Conservation (phyloP, 2,113 vertebrate species). For the Tretioscincus oriximinensis region DNA sequence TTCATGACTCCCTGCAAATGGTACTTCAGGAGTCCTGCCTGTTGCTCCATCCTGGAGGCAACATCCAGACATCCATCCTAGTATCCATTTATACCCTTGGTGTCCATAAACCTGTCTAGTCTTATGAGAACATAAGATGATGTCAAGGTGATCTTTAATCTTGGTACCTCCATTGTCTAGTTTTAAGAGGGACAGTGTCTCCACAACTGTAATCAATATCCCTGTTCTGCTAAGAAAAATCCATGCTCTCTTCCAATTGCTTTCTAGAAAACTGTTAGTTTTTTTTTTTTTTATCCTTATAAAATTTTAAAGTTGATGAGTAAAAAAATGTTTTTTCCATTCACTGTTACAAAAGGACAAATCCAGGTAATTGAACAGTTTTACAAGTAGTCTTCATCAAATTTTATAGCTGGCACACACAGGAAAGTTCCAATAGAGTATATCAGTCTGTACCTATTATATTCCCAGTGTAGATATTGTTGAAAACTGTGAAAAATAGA, state of each 20-base stretch:
- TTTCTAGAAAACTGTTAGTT: constrained; percentile 23
- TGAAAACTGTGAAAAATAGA: constrained; percentile 51
- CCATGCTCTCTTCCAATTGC: background rate
- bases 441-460: constrained; percentile 23
- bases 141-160: too few relatives aligned
- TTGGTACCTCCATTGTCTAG: too few relatives aligned
- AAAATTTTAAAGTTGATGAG: constrained; percentile 43
- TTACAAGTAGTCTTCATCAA: constrained; percentile 38
- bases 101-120: too few relatives aligned
- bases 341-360: constrained; percentile 27
- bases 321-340: constrained; percentile 21
- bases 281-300: constrained; percentile 22
- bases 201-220: background rate
- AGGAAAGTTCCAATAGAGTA: background rate
- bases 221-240: background rate
- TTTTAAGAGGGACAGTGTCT: too few relatives aligned
- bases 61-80: too few relatives aligned
- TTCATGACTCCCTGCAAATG: too few relatives aligned
- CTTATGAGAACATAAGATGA: too few relatives aligned
- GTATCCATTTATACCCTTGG: too few relatives aligned
- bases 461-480: constrained; percentile 19
- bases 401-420: constrained; percentile 45
- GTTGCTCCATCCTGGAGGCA: too few relatives aligned
- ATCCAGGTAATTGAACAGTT: constrained; percentile 52
- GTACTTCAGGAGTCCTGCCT: too few relatives aligned